Evolutionary conservation across 2,888 invertebrate species (phyloP).

Genomic region (Leucania comma): DNA sequence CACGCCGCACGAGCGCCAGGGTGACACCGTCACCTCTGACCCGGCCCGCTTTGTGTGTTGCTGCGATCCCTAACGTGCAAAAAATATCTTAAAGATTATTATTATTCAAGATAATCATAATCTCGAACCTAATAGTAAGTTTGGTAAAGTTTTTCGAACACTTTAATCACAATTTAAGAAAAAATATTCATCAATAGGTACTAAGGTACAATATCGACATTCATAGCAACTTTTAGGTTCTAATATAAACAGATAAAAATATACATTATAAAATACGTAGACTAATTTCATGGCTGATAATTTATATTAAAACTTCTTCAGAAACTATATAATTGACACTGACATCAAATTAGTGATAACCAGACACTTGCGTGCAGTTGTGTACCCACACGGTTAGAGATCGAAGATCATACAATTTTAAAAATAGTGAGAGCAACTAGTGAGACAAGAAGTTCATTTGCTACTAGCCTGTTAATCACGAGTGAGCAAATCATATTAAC

Average conservation of each 20-base stretch:
- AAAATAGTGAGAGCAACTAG: slow-evolving; percentile 5
- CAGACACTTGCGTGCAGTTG: neutral
- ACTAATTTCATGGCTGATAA: neutral
- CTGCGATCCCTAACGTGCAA: slow-evolving; percentile 32
- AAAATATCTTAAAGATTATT: slow-evolving; percentile 22
- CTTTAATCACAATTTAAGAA: neutral
- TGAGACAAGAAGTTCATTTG: neutral
- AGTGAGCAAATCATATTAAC: neutral
- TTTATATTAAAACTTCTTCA: neutral
- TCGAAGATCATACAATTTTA: slow-evolving; percentile 9
- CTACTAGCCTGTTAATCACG: neutral
- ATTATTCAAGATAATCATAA: neutral
- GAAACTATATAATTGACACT: neutral
- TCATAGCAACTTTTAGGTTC: neutral
- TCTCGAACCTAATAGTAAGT: neutral
- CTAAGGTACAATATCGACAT: neutral
- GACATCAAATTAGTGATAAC: neutral
- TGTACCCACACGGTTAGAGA: neutral
- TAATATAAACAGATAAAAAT: neutral
- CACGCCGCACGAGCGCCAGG: slow-evolving; percentile 24
- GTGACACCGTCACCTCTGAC: slow-evolving; percentile 62
- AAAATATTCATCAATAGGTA: too few species aligned
- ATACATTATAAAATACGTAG: neutral
- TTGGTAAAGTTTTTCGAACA: neutral
- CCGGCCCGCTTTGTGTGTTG: slow-evolving; percentile 37